These are phyloP conservation scores for Phymorhynchus buccinoides DNA, from an alignment of 1,140 invertebrate genomes.

Conservation along the genomic window DNA sequence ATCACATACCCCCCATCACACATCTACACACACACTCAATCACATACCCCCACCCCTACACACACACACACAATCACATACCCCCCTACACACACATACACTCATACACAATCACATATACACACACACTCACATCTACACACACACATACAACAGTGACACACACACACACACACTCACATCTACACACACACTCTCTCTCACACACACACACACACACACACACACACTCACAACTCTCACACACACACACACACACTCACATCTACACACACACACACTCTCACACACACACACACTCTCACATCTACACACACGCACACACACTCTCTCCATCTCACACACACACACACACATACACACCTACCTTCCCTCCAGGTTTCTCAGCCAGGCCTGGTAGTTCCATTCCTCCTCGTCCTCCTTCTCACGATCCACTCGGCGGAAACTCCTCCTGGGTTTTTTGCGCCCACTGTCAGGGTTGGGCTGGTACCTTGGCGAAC, in stretches of 20 bases:
- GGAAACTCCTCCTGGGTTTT: not conserved
- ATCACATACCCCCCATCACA: too few species aligned
- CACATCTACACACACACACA: not conserved
- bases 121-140: not conserved
- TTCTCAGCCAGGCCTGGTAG: slow-evolving; percentile 54
- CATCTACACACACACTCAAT: too few species aligned
- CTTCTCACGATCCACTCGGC: slow-evolving; percentile 34
- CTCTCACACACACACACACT: too few species aligned
- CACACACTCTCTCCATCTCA: not conserved
- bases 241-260: not conserved
- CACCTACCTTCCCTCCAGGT: slow-evolving; percentile 44
- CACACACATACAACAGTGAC: not conserved
- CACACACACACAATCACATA: too few species aligned
- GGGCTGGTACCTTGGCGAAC: slow-evolving; percentile 40
- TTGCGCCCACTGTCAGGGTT: not conserved
- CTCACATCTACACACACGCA: too few species aligned
- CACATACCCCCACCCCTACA: too few species aligned
- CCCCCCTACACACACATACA: too few species aligned
- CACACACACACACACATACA: too few species aligned
- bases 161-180: not conserved
- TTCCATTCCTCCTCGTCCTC: slow-evolving; percentile 50
- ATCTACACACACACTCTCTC: not conserved
- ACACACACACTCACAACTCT: not conserved
- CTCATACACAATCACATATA: too few species aligned
- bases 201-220: not conserved